Evolutionary conservation across 1,140 invertebrate species (phyloP), one percentile per base, ranked within the genome.

Genomic region (Callitettix versicolor): DNA sequence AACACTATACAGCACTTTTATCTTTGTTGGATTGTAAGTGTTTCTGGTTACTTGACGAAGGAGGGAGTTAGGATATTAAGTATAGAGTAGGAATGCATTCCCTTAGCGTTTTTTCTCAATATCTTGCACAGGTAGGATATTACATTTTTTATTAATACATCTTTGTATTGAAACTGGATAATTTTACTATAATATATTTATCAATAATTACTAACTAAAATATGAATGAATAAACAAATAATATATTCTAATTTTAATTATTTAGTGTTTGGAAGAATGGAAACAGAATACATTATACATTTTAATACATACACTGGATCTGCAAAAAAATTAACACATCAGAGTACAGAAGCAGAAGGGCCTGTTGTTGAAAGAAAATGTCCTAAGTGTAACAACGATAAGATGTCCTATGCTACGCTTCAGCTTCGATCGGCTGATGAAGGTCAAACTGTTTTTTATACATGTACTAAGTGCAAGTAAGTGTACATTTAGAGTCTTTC

Each of bases 381-480:
- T 71, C 78, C 83, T 1, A 85, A 88, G 63, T 99, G 95, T 78
- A 83, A 82, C 26, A 81, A 95, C 71, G 81, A 91, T 46, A 84
- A 84, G 68, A 96, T 98, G 90, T 89, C 86, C 1, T 99, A 96
- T 71, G 86, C 89, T 11, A 96, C 95, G 0, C 71, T 94, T 42
- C 95, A 99, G 69, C 77, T 95, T 1, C 74, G 95, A 65, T 97
- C 93, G 5, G 95, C 94, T 34, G 95, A 99, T 82, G 95, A 99
- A 86, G 95, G 95, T 0, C 95, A 98, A 72, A 98, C 95, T 12
- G 91, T 99, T 3, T 98, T 98, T 72, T 99, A 94, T 61, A 94
- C 91, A 3, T 99, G 95, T 75, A 81, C 85, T 18, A 86, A 89
- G 65, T 99, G 95, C 88, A 87, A 87, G 85, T 90, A 79, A 64